phyloP scores from a whole-genome alignment of 2,888 invertebrate genomes.

The Tolmerus cingulatus region DNA sequence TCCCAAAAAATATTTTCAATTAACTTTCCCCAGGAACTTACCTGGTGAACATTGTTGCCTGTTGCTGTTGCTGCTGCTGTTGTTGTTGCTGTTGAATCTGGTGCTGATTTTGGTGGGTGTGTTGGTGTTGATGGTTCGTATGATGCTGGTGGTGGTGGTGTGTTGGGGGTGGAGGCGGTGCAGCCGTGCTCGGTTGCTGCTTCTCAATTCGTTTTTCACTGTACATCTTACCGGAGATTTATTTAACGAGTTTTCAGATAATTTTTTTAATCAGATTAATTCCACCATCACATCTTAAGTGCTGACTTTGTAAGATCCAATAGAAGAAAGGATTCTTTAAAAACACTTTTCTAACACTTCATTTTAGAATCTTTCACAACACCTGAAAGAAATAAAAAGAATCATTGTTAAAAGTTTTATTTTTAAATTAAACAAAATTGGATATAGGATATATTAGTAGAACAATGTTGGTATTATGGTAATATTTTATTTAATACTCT shows the following conservation, averaged over 20 bases:
- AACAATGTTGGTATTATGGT: too few relatives aligned
- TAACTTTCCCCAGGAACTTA: slow-evolving; percentile 26
- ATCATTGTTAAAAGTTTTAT: background rate
- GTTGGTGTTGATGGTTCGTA: slow-evolving; percentile 41
- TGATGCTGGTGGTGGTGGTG: slow-evolving; percentile 46
- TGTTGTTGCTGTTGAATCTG: slow-evolving; percentile 42
- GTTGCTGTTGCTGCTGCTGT: slow-evolving; percentile 42
- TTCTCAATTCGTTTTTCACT: slow-evolving; percentile 47
- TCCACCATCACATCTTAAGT: background rate
- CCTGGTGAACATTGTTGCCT: slow-evolving; percentile 47
- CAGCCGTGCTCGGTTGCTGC: slow-evolving; percentile 24
- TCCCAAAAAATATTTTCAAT: background rate
- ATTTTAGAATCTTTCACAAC: background rate
- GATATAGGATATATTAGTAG: too few relatives aligned
- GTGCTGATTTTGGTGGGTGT: slow-evolving; percentile 37
- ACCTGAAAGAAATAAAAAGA: background rate
- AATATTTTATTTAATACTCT: too few relatives aligned
- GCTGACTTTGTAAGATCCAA: background rate
- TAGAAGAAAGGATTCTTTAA: background rate
- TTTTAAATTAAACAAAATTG: background rate
- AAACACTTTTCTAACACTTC: background rate
- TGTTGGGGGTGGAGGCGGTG: slow-evolving; percentile 21
- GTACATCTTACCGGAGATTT: slow-evolving; percentile 34
- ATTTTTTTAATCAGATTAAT: background rate
- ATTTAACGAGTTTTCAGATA: background rate